Base-by-base conservation (phyloP, 2,888 invertebrate species). In the Onchidella celtica region DNA sequence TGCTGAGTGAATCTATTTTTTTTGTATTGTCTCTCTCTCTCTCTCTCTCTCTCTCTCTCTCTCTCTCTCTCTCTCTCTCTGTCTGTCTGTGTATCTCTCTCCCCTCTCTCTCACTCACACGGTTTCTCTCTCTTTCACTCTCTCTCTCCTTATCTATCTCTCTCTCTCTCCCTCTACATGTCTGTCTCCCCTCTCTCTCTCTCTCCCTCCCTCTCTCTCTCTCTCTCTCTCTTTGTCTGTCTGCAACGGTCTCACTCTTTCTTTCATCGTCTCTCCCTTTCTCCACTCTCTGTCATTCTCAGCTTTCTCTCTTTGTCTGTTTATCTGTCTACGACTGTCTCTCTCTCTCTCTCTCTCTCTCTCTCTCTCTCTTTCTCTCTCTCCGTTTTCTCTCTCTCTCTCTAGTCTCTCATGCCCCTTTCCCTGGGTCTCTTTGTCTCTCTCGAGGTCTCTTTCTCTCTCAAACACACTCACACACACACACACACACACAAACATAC, bases 41-140 rank as follows among this genome's bases (percentile, higher is more conserved):
- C 74, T 70, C 38, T 70, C 68, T 70, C 61, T 70, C 34, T 61
- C 63, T 32, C 36, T 76, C 70, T 40, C 63, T 65, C 21, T 32
- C 38, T 63, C 63, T 81, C 70, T 76, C 63, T 63, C 63, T 76
- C 29, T 61, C 63, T 72, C 32, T 72, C 72, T 70, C 40, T 74
- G 55, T 74, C 61, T 81, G 75, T 76, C 61, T 36, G 65, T 76
- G 27, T 24, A 21, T 38, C 29, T 32, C 36, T 34, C 29, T 29
- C 36, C 40, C 21, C 59, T 70, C 40, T 69, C 59, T 59, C 63
- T 29, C 40, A 9, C 63, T 70, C 70, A 27, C 40, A 61, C 63
- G 61, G n/a, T 24, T 27, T 72, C 72, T 63, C 79, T 63, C 63
- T 72, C 79, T 47, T 47, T 65, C 63, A 47, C 72, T 72, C 72